Evolutionary conservation across 2,888 invertebrate species (phyloP).

Genomic region (Merodon equestris): DNA sequence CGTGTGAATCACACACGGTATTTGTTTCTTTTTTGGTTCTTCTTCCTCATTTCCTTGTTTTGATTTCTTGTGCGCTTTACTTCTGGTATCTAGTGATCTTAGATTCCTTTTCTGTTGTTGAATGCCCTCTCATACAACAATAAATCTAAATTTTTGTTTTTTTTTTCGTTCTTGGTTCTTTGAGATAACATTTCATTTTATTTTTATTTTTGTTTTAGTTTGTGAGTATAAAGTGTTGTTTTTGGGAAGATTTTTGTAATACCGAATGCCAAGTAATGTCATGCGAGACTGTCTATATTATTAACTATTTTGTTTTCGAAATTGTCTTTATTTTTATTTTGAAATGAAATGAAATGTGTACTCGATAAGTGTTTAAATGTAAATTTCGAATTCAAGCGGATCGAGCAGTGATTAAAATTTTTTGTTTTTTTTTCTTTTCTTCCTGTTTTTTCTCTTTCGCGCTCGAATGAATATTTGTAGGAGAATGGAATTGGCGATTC

Average conservation of each 20-base stretch:
- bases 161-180: too few species aligned
- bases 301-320: too few species aligned
- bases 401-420: neutral
- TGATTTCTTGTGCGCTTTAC: conserved; percentile 13
- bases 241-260: too few species aligned
- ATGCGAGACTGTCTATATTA: too few species aligned
- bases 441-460: conserved; percentile 15
- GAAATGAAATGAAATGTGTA: neutral
- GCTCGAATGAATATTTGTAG: conserved; percentile 41
- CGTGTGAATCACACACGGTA: too few species aligned
- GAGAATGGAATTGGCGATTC: conserved; percentile 71
- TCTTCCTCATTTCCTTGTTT: conserved; percentile 13
- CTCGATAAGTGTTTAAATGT: neutral
- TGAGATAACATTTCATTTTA: conserved; percentile 56
- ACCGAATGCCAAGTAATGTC: too few species aligned
- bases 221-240: neutral
- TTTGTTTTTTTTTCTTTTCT: conserved; percentile 6
- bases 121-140: too few species aligned
- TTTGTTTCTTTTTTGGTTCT: too few species aligned
- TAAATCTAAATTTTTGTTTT: too few species aligned
- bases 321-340: too few species aligned
- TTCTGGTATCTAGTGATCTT: neutral
- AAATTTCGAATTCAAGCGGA: too few species aligned
- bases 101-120: too few species aligned
- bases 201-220: conserved; percentile 15